Evolutionary conservation across 2,888 invertebrate species (phyloP), one percentile per base, ranked within the genome.

Genomic region (Celastrina argiolus): DNA sequence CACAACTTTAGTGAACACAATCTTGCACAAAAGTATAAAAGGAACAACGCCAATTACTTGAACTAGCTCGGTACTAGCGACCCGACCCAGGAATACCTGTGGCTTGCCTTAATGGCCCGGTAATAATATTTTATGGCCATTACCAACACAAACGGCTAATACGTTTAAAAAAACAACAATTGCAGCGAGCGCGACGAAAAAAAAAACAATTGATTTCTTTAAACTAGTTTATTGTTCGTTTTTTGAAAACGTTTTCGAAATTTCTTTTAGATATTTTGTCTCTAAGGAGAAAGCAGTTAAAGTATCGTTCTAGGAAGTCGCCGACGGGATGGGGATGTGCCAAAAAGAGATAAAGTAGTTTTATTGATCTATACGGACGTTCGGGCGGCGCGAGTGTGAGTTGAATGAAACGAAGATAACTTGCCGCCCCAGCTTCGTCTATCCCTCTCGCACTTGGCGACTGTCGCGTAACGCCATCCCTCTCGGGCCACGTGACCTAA

Each of bases 331-430:
- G 87, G 88, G 91, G 88, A 91, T 90, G 91, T 91, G 92, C 92
- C 92, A 91, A 92, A 92, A 92, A 91, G 91, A 92, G 91, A 92
- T 92, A 92, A 92, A 92, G 91, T 91, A 91, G 91, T 92, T 92
- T 92, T 92, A 92, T 92, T 92, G 92, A 92, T 92, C 92, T 91
- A 91, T 87, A 90, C 90, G 89, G 90, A 91, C 90, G 87, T 89
- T 88, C 87, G 84, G 85, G 87, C 78, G 81, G 85, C 81, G 86
- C 87, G 85, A 89, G 90, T 91, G 89, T 88, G 90, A 88, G 91
- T 90, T 90, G 90, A 90, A 90, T 89, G 91, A 83, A 90, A 90
- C 90, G 91, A 91, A 91, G 91, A 91, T 91, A 91, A 91, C 91
- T 91, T 90, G 85, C 91, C 90, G 90, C 91, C 91, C 91, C 87